phyloP scores from a whole-genome alignment of 2,113 vertebrate species.

The Proterorhinus semilunaris region DNA sequence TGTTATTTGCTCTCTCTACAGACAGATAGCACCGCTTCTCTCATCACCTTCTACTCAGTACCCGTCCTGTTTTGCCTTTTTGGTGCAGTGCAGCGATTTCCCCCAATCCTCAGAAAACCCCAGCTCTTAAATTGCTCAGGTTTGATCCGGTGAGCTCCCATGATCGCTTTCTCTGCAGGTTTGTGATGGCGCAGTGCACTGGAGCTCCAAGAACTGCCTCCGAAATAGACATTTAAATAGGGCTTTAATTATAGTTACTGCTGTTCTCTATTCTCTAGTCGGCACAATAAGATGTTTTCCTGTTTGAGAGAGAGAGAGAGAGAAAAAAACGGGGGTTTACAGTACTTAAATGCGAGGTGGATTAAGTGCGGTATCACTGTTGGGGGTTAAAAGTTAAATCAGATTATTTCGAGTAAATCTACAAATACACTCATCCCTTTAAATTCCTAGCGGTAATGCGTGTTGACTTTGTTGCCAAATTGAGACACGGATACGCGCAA shows the following conservation, averaged over 20 bases:
- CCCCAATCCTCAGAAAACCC: constrained; percentile 10
- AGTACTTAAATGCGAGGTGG: constrained; percentile 30
- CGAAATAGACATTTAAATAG: constrained; percentile 34
- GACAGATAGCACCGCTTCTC: neutral
- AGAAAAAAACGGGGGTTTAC: constrained; percentile 16
- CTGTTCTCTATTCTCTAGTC: constrained; percentile 31
- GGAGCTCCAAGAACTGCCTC: constrained; percentile 2
- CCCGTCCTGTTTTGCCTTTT: constrained; percentile 10
- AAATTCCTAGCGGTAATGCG: neutral
- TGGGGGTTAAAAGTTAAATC: constrained; percentile 29
- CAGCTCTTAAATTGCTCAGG: constrained; percentile 14
- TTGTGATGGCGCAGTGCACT: constrained; percentile 33
- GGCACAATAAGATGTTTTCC: constrained; percentile 28
- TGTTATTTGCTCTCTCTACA: too few relatives aligned
- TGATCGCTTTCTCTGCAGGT: constrained; percentile 44
- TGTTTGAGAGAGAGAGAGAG: neutral
- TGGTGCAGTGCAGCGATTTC: constrained; percentile 37
- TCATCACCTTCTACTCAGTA: constrained; percentile 10
- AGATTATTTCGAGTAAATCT: constrained; percentile 31
- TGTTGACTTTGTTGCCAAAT: neutral
- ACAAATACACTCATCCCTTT: constrained; percentile 1
- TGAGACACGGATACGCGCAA: neutral
- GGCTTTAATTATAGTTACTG: constrained; percentile 40
- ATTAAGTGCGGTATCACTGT: constrained; percentile 24
- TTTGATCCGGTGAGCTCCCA: constrained; percentile 22